Evolutionary conservation across 1,140 invertebrate genomes (phyloP).

Genomic region (Plectrocnemia conspersa): DNA sequence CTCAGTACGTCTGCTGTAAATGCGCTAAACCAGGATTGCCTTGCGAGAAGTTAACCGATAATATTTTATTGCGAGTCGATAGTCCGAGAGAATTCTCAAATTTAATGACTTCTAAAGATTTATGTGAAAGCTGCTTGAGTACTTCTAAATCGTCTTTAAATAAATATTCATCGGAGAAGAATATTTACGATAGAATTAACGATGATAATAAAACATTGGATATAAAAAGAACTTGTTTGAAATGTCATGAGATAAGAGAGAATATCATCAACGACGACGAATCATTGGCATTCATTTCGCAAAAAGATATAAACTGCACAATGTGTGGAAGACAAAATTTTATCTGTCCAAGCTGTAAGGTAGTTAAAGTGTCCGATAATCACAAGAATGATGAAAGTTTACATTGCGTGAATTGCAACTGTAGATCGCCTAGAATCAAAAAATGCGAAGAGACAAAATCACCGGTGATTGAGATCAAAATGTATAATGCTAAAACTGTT

Average conservation of each 20-base stretch:
- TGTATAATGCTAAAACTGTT: constrained; percentile 61
- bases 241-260: constrained; percentile 50
- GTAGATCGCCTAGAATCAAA: constrained; percentile 9
- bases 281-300: constrained; percentile 32
- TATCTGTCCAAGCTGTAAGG: constrained; percentile 15
- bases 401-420: constrained; percentile 2
- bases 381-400: constrained; percentile 3
- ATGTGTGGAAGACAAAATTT: constrained; percentile 6
- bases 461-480: constrained; percentile 50
- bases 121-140: no score
- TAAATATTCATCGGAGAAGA: constrained; percentile 12
- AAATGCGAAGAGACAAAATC: constrained; percentile 34
- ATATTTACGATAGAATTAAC: constrained; percentile 23
- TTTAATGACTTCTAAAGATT: no score
- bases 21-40: no score
- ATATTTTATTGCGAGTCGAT: no score
- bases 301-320: constrained; percentile 6
- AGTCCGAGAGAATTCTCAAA: no score
- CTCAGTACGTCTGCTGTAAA: no score
- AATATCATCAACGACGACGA: constrained; percentile 45
- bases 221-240: constrained; percentile 48
- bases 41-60: no score
- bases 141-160: neutral
- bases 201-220: constrained; percentile 19
- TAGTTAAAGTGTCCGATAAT: neutral